Evolutionary conservation across 2,113 vertebrate genomes (phyloP).

Genomic region (Jacana jacana): DNA sequence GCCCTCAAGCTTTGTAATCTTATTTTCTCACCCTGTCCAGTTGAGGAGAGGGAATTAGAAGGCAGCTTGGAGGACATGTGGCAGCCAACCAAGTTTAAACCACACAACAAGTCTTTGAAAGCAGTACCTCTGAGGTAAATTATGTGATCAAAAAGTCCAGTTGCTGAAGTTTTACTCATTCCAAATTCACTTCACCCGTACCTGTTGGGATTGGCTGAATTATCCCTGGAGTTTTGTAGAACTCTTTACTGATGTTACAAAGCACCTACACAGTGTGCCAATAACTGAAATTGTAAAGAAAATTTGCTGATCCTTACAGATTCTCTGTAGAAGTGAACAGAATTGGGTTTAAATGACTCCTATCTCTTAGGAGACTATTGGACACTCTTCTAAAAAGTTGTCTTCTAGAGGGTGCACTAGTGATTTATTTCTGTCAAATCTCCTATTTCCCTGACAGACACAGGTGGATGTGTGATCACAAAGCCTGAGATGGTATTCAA

Average conservation of each 20-base stretch:
- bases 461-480: neutral
- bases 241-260: neutral
- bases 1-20: neutral
- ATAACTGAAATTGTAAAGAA: neutral
- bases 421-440: neutral
- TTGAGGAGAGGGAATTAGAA: neutral
- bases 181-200: neutral
- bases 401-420: neutral
- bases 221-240: neutral
- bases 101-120: neutral
- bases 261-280: accelerated
- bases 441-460: neutral
- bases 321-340: neutral
- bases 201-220: neutral
- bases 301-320: neutral
- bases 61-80: neutral
- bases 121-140: neutral
- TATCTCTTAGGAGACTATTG: neutral
- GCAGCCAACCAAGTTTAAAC: neutral
- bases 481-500: neutral
- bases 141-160: neutral
- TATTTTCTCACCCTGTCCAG: neutral
- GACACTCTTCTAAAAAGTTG: neutral
- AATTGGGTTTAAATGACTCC: neutral
- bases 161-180: neutral